Evolutionary conservation across 2,888 invertebrate species (phyloP).

Genomic region (Eupithecia exiguata): DNA sequence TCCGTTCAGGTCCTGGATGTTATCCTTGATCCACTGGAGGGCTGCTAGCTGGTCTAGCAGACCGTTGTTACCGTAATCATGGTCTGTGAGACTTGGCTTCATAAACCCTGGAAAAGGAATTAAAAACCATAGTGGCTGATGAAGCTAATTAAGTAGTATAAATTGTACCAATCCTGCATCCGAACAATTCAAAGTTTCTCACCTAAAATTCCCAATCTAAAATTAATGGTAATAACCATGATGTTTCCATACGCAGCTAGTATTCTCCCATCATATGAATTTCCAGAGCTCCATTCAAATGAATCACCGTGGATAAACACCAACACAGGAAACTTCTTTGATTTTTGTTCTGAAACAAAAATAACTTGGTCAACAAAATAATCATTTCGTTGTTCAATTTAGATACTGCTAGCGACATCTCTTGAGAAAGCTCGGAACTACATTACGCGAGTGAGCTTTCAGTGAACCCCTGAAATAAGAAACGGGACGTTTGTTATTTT

Average conservation of each 20-base stretch:
- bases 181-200: conserved; percentile 36
- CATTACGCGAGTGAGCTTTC: neutral
- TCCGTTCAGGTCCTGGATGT: conserved; percentile 95
- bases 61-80: conserved; percentile 94
- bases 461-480: neutral
- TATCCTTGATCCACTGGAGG: conserved; percentile 96
- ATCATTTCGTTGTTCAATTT: neutral
- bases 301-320: conserved; percentile 98
- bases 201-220: conserved; percentile 92
- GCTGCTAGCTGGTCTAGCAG: conserved; percentile 97
- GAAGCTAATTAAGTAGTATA: neutral
- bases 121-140: too few species aligned
- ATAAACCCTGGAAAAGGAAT: conserved; percentile 86
- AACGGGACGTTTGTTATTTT: neutral
- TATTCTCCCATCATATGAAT: conserved; percentile 97
- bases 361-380: conserved; percentile 2
- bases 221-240: conserved; percentile 93
- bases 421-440: conserved; percentile 18
- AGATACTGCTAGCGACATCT: conserved; percentile 45
- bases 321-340: conserved; percentile 90
- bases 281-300: conserved; percentile 98
- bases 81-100: conserved; percentile 89
- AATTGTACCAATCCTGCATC: neutral
- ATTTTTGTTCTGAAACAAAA: conserved; percentile 70
- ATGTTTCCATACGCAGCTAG: conserved; percentile 95